Percentiles rank a stretch among this genome's conserved stretches.
phyloP scores from a whole-genome alignment of 2,888 invertebrate genomes.

The Apamea sordens region DNA sequence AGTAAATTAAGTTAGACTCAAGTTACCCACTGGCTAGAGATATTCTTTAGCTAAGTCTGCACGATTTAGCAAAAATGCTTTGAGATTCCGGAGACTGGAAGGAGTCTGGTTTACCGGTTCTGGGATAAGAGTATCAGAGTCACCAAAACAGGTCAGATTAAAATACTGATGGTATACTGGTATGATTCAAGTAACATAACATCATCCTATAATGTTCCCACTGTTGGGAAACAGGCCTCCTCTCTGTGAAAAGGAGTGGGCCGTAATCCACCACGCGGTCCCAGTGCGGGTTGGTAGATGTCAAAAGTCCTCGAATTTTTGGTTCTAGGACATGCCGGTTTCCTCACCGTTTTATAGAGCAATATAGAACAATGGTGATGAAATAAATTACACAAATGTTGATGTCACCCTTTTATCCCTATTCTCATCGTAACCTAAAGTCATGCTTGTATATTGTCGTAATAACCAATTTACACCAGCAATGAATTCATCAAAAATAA shows the following conservation, averaged over 20 bases:
- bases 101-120: neutral
- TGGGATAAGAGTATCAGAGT: neutral
- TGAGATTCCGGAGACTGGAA: constrained; percentile 20
- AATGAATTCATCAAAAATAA: neutral
- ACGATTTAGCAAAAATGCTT: constrained; percentile 32
- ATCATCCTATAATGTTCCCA: neutral
- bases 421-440: neutral
- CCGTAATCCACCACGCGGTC: neutral
- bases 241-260: too few species aligned
- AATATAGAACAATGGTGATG: neutral
- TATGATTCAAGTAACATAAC: neutral
- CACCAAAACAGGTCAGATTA: neutral
- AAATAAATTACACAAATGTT: neutral
- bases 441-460: neutral
- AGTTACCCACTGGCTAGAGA: neutral
- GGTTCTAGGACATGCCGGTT: neutral
- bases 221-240: too few species aligned
- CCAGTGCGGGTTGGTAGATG: neutral
- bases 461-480: neutral
- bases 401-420: too few species aligned
- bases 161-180: neutral
- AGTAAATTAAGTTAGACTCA: constrained; percentile 33
- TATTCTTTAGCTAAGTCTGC: constrained; percentile 6
- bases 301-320: neutral
- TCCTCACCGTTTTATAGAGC: neutral